Base-by-base conservation (phyloP, 2,888 invertebrate genomes). In the Drosophila borealis region DNA sequence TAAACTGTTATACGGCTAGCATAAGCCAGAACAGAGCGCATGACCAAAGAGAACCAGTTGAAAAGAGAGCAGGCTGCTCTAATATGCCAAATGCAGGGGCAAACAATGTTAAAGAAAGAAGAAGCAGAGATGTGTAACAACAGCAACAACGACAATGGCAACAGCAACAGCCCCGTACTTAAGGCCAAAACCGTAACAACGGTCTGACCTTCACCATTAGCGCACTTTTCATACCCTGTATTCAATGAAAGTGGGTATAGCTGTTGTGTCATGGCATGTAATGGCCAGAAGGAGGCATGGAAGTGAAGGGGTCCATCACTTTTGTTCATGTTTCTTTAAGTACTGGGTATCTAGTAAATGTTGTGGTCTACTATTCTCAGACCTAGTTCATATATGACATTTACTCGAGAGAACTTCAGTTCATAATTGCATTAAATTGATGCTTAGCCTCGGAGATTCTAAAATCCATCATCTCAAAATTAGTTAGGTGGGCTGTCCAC, bases 151-250 rank as follows among this genome's bases (percentile, higher is more conserved):
- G 5, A 55, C 45, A 68, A 42, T 45, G 64, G 60, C 57, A 55
- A 42, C 61, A 65, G 46, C 70, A 70, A 70, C 79, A 76, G 66
- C 62, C 21, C 62, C 66, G 51, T 61, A 73, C 57, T 64, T 73
- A 78, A 55, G 64, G 64, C 69, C 64, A 69, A 78, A 62, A 64
- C 81, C 81, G 89, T 87, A 81, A 81, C 79, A 87, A 69, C 72
- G 54, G 74, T 72, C 88, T 85, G 85, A 85, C 85, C 85, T 85
- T 85, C 85, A 87, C 67, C 85, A 85, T 85, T 80, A 87, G 74
- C 71, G 79, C 87, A 83, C 56, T 72, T 72, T 70, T 25, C 37
- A 34, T 55, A 55, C 55, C 55, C 55, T 55, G 36, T 13, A 45
- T 36, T 6, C 14, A 13, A 3, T 5, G 55, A 9, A 11, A 36